phyloP scores from a whole-genome alignment of 2,888 invertebrate genomes.

The Craniophora ligustri region DNA sequence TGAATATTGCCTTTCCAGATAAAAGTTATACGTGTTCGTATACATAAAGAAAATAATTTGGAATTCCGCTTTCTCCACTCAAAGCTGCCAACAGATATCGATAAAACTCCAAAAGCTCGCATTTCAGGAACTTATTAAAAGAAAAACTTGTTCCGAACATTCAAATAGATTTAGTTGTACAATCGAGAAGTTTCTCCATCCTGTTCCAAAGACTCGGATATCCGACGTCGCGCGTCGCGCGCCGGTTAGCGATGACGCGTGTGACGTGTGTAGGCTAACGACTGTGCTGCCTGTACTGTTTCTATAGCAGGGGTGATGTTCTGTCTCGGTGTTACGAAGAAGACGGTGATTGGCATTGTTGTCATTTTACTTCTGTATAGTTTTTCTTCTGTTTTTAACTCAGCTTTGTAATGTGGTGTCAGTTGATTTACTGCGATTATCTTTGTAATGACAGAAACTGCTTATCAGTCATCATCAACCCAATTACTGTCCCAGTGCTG shows the following conservation, averaged over 20 bases:
- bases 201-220: conserved; percentile 17
- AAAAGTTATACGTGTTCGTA: background rate
- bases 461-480: too few species aligned
- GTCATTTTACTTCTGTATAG: too few species aligned
- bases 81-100: conserved; percentile 17
- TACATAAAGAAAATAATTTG: conserved; percentile 16
- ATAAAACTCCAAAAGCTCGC: conserved; percentile 20
- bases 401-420: too few species aligned
- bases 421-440: too few species aligned
- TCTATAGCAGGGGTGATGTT: conserved; percentile 3
- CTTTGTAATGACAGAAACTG: too few species aligned
- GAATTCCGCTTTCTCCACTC: background rate
- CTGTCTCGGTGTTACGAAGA: too few species aligned
- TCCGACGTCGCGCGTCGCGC: background rate
- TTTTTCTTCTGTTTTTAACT: too few species aligned
- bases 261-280: conserved; percentile 9
- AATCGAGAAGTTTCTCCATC: conserved; percentile 18
- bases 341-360: too few species aligned
- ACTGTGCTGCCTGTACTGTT: conserved; percentile 6
- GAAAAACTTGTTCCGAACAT: conserved; percentile 17
- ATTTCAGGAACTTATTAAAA: conserved; percentile 23
- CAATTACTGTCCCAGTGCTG: too few species aligned
- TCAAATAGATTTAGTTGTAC: conserved; percentile 32
- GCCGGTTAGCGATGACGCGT: background rate
- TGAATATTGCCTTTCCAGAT: background rate